Evolutionary conservation across 2,113 vertebrate species (phyloP).

Genomic region (Hypomesus transpacificus): DNA sequence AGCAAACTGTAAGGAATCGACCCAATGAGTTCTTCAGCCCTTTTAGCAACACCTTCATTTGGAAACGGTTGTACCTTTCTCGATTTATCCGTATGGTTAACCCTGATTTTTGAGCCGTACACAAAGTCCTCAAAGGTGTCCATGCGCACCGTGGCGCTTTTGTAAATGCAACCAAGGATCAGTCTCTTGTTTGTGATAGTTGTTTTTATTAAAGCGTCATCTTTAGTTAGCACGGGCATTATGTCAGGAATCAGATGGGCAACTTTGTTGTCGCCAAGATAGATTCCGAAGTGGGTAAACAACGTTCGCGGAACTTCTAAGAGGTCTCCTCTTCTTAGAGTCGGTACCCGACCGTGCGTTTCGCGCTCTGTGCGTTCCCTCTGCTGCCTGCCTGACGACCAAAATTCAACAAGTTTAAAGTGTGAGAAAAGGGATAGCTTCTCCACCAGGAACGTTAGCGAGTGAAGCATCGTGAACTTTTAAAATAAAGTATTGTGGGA

Average conservation of each 20-base stretch:
- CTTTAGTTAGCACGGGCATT: conserved; percentile 75
- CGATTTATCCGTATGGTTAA: conserved; percentile 77
- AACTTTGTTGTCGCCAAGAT: conserved; percentile 86
- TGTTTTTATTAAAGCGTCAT: conserved; percentile 66
- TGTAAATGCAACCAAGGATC: conserved; percentile 81
- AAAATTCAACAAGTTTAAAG: conserved; percentile 65
- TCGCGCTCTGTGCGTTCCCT: background rate
- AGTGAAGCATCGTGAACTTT: conserved; percentile 69
- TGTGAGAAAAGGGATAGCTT: conserved; percentile 78
- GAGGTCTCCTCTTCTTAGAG: conserved; percentile 81
- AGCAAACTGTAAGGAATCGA: conserved; percentile 82
- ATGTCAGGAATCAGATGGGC: conserved; percentile 96
- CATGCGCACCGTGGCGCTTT: conserved; percentile 81
- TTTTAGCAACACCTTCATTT: conserved; percentile 76
- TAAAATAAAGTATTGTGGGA: background rate
- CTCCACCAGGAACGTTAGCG: conserved; percentile 76
- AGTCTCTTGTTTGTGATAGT: conserved; percentile 90
- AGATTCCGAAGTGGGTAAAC: conserved; percentile 90
- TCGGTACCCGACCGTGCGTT: conserved; percentile 43
- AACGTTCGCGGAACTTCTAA: conserved; percentile 87
- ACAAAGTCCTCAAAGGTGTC: conserved; percentile 91
- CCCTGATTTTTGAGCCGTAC: conserved; percentile 79
- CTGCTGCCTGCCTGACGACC: conserved; percentile 22
- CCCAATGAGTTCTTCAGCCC: conserved; percentile 82
- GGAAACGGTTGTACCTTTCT: conserved; percentile 64